phyloP scores from a whole-genome alignment of 2,888 invertebrate species.

The Papilio demoleus region DNA sequence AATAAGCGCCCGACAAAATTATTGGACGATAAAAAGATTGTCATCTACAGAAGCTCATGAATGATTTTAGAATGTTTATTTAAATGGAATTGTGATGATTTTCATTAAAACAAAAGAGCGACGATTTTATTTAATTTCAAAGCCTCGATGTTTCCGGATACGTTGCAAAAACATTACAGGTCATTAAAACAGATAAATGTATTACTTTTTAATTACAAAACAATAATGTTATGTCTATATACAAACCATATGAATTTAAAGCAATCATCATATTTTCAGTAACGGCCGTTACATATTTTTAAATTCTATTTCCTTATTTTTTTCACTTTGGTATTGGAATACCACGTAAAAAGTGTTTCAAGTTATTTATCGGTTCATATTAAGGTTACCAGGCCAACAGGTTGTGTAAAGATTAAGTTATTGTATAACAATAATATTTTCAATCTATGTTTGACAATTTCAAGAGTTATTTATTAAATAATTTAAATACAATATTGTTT shows the following conservation, averaged over 20 bases:
- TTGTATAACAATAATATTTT: conserved; percentile 20
- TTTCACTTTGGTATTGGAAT: no score
- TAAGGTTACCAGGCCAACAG: conserved; percentile 49
- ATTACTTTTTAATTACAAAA: no score
- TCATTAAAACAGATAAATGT: no score
- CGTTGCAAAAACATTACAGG: neutral
- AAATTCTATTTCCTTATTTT: conserved; percentile 13
- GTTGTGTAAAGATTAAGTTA: conserved; percentile 44
- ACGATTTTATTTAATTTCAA: no score
- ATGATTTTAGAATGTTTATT: no score
- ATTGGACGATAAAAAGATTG: no score
- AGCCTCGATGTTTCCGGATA: no score
- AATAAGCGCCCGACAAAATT: no score
- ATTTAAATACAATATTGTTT: conserved; percentile 8
- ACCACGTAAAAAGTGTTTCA: conserved; percentile 1
- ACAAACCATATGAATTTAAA: no score
- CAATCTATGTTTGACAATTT: conserved; percentile 1
- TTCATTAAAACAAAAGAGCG: no score
- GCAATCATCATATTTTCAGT: conserved; percentile 30
- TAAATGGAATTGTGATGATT: neutral
- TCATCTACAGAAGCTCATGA: no score
- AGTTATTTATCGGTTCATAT: conserved; percentile 37
- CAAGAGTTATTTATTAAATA: neutral
- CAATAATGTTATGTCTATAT: no score
- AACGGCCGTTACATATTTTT: conserved; percentile 18